phyloP scores from a whole-genome alignment of 92 coral and sea anemone genomes.

The Galaxea fascicularis region DNA sequence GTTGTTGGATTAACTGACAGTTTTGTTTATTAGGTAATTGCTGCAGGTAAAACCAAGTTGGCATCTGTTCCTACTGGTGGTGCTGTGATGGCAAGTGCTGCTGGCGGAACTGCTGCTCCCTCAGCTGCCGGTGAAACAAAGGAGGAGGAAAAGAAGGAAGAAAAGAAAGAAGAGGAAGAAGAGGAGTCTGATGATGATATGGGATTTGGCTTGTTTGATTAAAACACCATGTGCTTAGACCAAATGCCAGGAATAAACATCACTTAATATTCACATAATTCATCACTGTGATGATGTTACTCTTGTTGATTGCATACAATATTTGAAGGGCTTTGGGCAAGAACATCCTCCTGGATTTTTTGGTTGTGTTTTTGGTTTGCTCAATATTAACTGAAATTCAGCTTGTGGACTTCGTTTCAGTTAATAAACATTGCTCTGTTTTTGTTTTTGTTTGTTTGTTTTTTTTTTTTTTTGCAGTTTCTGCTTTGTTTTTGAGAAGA shows the following conservation, averaged over 20 bases:
- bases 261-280: neutral
- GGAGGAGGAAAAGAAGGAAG: conserved; percentile 88
- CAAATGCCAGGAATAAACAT: conserved; percentile 10
- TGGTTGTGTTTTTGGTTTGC: too few relatives aligned
- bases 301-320: neutral
- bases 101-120: conserved; percentile 66
- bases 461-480: too few relatives aligned
- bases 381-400: too few relatives aligned
- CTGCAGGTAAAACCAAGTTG: conserved; percentile 85
- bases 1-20: neutral
- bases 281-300: neutral
- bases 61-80: conserved; percentile 97
- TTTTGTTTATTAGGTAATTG: conserved; percentile 71
- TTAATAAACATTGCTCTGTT: too few relatives aligned
- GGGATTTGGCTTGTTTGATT: conserved; percentile 99
- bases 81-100: conserved; percentile 74
- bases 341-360: too few relatives aligned
- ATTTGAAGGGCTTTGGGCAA: too few relatives aligned
- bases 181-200: conserved; percentile 97
- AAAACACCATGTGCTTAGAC: conserved; percentile 28
- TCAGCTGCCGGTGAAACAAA: conserved; percentile 59
- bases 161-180: conserved; percentile 78
- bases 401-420: too few relatives aligned
- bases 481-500: too few relatives aligned
- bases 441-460: too few relatives aligned